Conservation (phyloP, 2,113 vertebrate species). For the Ammodytes dubius region DNA sequence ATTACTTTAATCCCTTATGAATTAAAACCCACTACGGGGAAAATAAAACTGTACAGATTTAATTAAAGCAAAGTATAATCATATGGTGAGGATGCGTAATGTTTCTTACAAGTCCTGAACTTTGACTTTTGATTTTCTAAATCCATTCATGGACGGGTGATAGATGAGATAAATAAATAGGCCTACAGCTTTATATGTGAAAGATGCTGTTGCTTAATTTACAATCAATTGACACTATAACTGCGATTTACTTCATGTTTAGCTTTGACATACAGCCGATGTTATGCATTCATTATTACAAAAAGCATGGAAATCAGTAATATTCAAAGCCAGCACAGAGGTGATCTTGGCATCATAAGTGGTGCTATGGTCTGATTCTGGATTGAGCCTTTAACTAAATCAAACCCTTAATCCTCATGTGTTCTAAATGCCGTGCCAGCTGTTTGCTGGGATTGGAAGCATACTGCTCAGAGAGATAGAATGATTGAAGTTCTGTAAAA, state of each 20-base stretch:
- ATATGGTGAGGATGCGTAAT: conserved; percentile 1
- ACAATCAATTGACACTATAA: not conserved
- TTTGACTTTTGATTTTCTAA: not conserved
- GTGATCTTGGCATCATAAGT: conserved; percentile 72
- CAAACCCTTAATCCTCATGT: conserved; percentile 82
- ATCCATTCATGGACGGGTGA: not conserved
- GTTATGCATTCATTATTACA: not conserved
- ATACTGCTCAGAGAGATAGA: conserved; percentile 81
- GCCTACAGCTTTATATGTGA: not conserved
- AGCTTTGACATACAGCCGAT: not conserved
- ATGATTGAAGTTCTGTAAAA: conserved; percentile 77
- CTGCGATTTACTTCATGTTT: not conserved
- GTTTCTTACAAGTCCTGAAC: not conserved
- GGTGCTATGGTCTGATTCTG: conserved; percentile 75
- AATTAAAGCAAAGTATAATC: conserved; percentile 13
- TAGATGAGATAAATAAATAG: conserved; percentile 2
- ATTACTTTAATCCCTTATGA: conserved; percentile 69
- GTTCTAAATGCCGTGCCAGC: conserved; percentile 83
- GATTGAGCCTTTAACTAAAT: conserved; percentile 83
- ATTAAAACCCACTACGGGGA: conserved; percentile 45
- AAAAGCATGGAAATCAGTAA: conserved; percentile 26
- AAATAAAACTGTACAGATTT: not conserved
- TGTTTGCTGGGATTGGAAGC: conserved; percentile 84
- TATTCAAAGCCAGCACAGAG: conserved; percentile 42
- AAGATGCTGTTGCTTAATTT: not conserved